These are phyloP conservation scores for Argya squamiceps DNA, from an alignment of 2,797 vertebrate species.

Conservation along the genomic window DNA sequence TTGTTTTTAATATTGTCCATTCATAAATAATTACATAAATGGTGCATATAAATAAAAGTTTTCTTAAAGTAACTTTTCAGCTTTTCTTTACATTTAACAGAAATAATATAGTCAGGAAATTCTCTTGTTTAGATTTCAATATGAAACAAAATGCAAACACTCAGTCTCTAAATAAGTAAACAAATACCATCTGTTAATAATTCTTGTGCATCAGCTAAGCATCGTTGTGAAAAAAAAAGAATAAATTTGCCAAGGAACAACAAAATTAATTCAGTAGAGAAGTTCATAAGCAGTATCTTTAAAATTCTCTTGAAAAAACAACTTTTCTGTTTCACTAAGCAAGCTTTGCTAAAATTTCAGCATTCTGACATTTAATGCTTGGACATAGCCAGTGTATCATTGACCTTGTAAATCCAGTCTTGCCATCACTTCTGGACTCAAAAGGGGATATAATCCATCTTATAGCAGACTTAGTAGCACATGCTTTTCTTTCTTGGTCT, in stretches of 20 bases:
- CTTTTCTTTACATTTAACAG: background rate
- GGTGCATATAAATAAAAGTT: background rate
- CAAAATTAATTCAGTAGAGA: slow-evolving; percentile 29
- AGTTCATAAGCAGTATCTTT: no score
- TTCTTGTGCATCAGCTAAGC: background rate
- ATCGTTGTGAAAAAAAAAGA: slow-evolving; percentile 1
- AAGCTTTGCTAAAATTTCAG: background rate
- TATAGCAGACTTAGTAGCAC: background rate
- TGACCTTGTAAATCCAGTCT: background rate
- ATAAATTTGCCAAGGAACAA: background rate
- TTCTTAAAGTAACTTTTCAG: background rate
- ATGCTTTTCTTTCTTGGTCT: background rate
- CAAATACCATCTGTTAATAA: slow-evolving; percentile 23
- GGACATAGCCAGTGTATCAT: background rate
- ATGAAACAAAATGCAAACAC: background rate
- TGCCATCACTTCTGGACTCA: background rate
- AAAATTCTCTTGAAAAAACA: background rate
- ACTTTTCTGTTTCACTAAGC: slow-evolving; percentile 14
- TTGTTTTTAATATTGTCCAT: background rate
- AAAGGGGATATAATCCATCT: background rate
- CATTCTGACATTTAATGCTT: background rate
- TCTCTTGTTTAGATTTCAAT: background rate
- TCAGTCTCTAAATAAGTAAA: background rate
- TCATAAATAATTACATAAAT: background rate
- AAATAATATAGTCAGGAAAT: background rate